Percentiles rank a stretch among this genome's conserved stretches.
phyloP scores from a whole-genome alignment of 2,113 vertebrate genomes.

The Grus americana region DNA sequence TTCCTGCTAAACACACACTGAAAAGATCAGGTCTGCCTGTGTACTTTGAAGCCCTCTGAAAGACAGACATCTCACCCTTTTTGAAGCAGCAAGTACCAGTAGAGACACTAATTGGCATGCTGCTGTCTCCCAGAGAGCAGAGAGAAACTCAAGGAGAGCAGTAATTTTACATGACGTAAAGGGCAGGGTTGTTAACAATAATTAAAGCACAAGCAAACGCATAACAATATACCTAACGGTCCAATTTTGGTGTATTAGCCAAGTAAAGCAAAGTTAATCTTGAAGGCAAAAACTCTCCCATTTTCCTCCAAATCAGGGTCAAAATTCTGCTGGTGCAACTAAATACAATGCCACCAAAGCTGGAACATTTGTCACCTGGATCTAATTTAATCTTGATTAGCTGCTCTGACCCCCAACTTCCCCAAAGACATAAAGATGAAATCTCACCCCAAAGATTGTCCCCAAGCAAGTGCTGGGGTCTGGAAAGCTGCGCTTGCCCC shows the following conservation, averaged over 20 bases:
- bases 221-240: not conserved
- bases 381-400: not conserved
- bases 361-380: not conserved
- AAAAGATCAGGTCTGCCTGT: not conserved
- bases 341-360: not conserved
- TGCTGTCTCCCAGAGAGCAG: not conserved
- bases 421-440: not conserved
- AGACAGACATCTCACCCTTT: constrained; percentile 2
- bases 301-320: not conserved
- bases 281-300: not conserved
- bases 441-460: not conserved
- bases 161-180: constrained; percentile 6
- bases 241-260: not conserved
- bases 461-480: not conserved
- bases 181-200: not conserved
- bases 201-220: not conserved
- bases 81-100: constrained; percentile 1
- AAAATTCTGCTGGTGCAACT: not conserved
- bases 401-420: not conserved
- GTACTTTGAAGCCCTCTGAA: not conserved
- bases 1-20: not conserved
- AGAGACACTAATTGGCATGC: constrained; percentile 15
- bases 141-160: not conserved
- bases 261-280: not conserved
- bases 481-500: not conserved